These are phyloP conservation scores for Campylorhamphus procurvoides DNA, from an alignment of 2,113 vertebrate genomes.

Conservation along the genomic window DNA sequence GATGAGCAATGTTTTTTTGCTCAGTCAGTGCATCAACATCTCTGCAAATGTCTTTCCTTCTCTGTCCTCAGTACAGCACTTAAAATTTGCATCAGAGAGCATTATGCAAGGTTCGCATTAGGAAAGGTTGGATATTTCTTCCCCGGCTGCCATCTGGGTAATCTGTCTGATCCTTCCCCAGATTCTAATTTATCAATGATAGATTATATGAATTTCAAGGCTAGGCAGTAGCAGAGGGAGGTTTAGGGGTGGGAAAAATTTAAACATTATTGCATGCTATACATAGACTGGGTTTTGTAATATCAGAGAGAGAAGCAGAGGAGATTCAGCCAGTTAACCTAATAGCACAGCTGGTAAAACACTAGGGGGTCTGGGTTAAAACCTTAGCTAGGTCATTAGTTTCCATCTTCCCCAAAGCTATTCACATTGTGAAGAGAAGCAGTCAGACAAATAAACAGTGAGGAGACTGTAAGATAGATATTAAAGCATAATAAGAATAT, in stretches of 20 bases:
- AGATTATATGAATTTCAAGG: constrained; percentile 59
- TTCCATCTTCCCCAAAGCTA: constrained; percentile 73
- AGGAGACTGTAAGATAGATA: constrained; percentile 20
- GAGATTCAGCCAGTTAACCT: constrained; percentile 65
- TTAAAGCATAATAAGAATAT: constrained; percentile 54
- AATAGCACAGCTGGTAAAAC: constrained; percentile 73
- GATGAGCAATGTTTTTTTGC: neutral
- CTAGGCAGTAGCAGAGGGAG: constrained; percentile 44
- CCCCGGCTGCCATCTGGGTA: constrained; percentile 46
- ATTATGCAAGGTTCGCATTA: constrained; percentile 17
- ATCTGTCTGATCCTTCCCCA: constrained; percentile 59
- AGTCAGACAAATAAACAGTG: constrained; percentile 65
- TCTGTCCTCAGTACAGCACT: neutral
- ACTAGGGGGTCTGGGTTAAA: constrained; percentile 61
- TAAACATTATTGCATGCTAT: constrained; percentile 34
- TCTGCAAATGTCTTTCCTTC: neutral
- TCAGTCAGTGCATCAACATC: neutral
- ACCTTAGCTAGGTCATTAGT: constrained; percentile 69
- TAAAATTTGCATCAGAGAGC: constrained; percentile 25
- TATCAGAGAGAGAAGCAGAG: constrained; percentile 24
- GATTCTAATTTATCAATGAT: constrained; percentile 64
- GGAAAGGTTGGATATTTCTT: constrained; percentile 38
- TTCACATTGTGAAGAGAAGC: constrained; percentile 57
- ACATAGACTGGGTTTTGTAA: neutral
- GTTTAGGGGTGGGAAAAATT: constrained; percentile 19